These are phyloP conservation scores for Zaprionus ornatus DNA, from an alignment of 1,140 invertebrate genomes.

Conservation along the genomic window DNA sequence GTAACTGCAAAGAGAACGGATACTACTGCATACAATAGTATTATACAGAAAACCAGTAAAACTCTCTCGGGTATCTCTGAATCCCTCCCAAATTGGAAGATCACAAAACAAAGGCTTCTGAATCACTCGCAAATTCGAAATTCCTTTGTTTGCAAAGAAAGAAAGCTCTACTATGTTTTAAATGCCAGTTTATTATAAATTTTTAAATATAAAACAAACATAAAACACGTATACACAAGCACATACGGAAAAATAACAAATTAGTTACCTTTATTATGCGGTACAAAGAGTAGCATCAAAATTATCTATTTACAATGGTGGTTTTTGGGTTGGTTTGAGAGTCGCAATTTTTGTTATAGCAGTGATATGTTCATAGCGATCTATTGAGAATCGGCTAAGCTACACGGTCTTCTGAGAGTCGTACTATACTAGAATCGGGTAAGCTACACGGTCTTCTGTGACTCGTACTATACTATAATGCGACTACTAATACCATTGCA, in stretches of 20 bases:
- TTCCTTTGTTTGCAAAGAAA: slow-evolving; percentile 13
- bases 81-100: slow-evolving; percentile 2
- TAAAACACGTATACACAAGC: not conserved
- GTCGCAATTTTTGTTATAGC: slow-evolving; percentile 41
- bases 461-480: not conserved
- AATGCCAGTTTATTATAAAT: slow-evolving; percentile 23
- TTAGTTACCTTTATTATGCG: not conserved
- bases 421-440: not conserved
- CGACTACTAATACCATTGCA: not conserved
- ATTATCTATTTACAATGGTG: slow-evolving; percentile 67
- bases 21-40: not conserved
- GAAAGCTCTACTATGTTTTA: slow-evolving; percentile 1
- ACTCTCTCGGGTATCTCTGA: not conserved
- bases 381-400: slow-evolving; percentile 57
- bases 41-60: not conserved
- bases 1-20: not conserved
- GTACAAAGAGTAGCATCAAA: slow-evolving; percentile 4
- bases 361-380: slow-evolving; percentile 15
- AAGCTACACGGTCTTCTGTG: no score
- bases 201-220: slow-evolving; percentile 11
- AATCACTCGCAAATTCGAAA: not conserved
- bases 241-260: slow-evolving; percentile 12
- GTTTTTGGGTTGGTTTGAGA: slow-evolving; percentile 59
- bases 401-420: not conserved
- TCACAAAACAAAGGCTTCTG: not conserved